phyloP scores from a whole-genome alignment of 1,140 invertebrate species.

The Rhopalosiphum maidis region DNA sequence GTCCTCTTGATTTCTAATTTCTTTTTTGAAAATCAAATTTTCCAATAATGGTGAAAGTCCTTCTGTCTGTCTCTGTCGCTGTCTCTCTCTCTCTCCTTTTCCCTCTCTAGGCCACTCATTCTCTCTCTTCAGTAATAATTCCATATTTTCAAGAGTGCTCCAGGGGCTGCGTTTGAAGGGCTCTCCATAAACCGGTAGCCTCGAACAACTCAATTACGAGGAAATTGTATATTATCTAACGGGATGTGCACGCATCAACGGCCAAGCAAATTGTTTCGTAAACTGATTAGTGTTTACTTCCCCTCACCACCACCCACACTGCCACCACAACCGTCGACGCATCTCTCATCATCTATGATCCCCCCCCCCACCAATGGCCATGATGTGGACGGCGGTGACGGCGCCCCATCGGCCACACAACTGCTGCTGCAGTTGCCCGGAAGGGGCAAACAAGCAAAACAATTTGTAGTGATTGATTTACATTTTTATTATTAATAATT shows the following conservation, averaged over 20 bases:
- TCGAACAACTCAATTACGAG: constrained; percentile 58
- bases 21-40: constrained; percentile 46
- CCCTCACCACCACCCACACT: not conserved
- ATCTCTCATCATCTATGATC: not conserved
- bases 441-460: constrained; percentile 20
- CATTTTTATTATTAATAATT: constrained; percentile 45
- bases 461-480: constrained; percentile 54
- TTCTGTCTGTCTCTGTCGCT: not conserved
- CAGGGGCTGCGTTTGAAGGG: constrained; percentile 56
- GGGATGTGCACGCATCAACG: constrained; percentile 54
- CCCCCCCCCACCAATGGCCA: not conserved
- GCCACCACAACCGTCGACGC: not conserved
- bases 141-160: constrained; percentile 56
- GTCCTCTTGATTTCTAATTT: constrained; percentile 36
- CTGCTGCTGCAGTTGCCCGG: not conserved
- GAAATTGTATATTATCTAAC: constrained; percentile 58
- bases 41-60: not conserved
- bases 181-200: constrained; percentile 57
- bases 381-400: not conserved
- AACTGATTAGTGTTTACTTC: constrained; percentile 57
- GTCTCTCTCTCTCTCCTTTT: not conserved
- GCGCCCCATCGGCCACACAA: not conserved
- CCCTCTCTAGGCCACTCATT: not conserved
- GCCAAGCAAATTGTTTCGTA: constrained; percentile 58
- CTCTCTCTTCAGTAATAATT: constrained; percentile 50